These are phyloP conservation scores for Corythornis cristatus DNA, from an alignment of 2,113 vertebrate genomes.

Conservation along the genomic window DNA sequence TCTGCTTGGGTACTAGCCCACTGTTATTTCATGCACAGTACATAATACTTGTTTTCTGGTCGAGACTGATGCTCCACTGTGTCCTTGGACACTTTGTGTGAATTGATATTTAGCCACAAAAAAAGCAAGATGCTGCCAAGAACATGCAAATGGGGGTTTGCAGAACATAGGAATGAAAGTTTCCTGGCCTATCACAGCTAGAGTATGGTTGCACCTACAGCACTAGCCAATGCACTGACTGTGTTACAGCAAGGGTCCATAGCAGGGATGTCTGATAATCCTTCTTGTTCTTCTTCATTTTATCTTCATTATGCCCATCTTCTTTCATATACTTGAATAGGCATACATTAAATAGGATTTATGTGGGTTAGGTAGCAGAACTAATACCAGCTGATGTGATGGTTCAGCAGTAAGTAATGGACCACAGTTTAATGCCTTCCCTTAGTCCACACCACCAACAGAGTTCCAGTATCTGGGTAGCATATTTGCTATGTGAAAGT, in stretches of 20 bases:
- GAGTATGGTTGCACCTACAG: not conserved
- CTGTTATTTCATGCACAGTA: not conserved
- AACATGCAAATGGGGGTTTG: not conserved
- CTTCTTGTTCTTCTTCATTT: not conserved
- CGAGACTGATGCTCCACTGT: not conserved
- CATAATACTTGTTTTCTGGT: not conserved
- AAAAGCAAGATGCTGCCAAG: not conserved
- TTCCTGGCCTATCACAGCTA: fast-evolving
- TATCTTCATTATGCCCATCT: not conserved
- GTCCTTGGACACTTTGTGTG: not conserved
- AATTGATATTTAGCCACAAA: not conserved
- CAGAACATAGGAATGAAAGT: not conserved
- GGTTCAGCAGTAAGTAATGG: not conserved
- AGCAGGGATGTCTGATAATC: not conserved
- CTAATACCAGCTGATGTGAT: not conserved
- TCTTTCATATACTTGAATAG: not conserved
- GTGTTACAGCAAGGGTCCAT: not conserved
- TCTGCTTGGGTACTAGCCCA: not conserved
- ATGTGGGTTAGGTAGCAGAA: not conserved
- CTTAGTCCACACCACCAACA: not conserved
- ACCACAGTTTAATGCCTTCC: not conserved
- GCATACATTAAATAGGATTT: not conserved
- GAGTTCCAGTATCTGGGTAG: not conserved
- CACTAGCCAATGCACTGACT: not conserved
- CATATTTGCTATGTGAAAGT: not conserved